Percentiles rank a stretch among this genome's conserved stretches.
These are phyloP conservation scores for Drosophila robusta DNA, from an alignment of 2,888 invertebrate species.

Conservation along the genomic window DNA sequence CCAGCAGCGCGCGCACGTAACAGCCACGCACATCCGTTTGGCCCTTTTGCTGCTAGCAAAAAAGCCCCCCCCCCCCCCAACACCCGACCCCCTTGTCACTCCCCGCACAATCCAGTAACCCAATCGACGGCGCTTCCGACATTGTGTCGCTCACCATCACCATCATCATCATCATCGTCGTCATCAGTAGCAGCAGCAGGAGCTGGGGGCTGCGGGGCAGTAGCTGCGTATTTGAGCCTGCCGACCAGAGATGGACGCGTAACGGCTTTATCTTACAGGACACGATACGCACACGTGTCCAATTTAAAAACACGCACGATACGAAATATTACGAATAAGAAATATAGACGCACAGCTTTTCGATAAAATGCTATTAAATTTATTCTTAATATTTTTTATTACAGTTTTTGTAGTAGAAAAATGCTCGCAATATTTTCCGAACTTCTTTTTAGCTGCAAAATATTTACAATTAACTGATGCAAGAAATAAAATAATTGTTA, in stretches of 20 bases:
- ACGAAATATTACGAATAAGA: too few relatives aligned
- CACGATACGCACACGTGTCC: background rate
- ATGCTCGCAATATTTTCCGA: too few relatives aligned
- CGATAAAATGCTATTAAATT: too few relatives aligned
- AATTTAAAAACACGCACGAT: background rate
- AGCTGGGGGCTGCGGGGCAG: background rate
- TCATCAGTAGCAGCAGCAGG: background rate
- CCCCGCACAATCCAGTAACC: slow-evolving; percentile 21
- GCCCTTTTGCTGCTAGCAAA: slow-evolving; percentile 14
- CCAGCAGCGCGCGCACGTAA: slow-evolving; percentile 33
- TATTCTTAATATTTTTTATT: too few relatives aligned
- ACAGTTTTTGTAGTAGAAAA: too few relatives aligned
- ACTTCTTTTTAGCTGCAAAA: too few relatives aligned
- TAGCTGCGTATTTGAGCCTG: background rate
- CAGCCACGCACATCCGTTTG: slow-evolving; percentile 52
- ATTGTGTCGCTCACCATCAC: slow-evolving; percentile 35
- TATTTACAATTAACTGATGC: too few relatives aligned
- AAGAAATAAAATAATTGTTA: too few relatives aligned
- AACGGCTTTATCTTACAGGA: background rate
- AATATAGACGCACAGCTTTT: too few relatives aligned
- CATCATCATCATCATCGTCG: slow-evolving; percentile 8
- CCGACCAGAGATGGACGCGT: slow-evolving; percentile 3
- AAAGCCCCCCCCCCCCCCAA: background rate
- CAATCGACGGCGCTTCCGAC: slow-evolving; percentile 46
- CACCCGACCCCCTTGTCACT: background rate